Conservation (phyloP, 2,113 vertebrate species). For the Melanerpes aurifrons region DNA sequence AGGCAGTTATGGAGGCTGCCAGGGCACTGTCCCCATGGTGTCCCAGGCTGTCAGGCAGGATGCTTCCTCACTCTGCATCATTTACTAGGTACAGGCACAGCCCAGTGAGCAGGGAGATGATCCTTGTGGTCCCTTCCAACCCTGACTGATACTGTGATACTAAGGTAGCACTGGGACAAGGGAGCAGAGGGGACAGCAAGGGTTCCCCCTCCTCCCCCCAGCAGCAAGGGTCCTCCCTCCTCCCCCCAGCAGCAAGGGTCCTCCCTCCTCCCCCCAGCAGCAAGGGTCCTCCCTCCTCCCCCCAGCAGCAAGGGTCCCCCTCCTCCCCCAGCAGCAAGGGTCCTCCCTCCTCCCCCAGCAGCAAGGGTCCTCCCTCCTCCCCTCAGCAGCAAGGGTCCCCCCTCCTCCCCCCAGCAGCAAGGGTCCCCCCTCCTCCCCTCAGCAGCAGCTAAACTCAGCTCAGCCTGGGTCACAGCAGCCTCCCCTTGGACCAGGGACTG, state of each 20-base stretch:
- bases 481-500: neutral
- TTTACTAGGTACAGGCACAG: neutral
- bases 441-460: neutral
- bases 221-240: neutral
- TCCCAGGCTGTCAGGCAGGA: rapidly evolving
- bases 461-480: neutral
- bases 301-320: no score
- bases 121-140: no score
- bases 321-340: no score
- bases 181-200: rapidly evolving
- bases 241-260: neutral
- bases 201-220: neutral
- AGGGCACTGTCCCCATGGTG: rapidly evolving
- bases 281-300: no score
- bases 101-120: neutral
- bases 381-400: no score
- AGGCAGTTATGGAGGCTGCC: neutral
- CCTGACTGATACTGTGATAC: no score
- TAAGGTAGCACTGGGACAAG: neutral
- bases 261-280: neutral
- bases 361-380: no score
- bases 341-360: no score
- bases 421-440: neutral
- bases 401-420: rapidly evolving
- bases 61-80: neutral